Conservation (phyloP, 2,113 vertebrate genomes). For the Benitochromis conjunctus region DNA sequence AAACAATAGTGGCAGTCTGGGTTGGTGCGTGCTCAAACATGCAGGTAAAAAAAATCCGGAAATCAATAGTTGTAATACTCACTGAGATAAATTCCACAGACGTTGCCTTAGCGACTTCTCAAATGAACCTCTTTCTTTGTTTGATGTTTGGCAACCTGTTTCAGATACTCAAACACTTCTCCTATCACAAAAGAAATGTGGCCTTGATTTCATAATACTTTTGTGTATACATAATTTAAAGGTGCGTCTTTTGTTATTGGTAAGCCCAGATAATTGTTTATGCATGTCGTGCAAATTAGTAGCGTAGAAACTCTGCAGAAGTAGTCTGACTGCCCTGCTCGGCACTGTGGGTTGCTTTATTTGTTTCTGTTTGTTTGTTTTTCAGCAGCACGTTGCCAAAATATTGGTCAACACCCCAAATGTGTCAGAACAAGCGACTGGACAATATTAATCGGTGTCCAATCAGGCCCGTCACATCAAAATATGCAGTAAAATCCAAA, state of each 20-base stretch:
- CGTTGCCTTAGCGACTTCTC: fast-evolving
- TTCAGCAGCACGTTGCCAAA: no score
- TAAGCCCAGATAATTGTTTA: background rate
- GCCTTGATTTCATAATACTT: background rate
- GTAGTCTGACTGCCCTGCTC: fast-evolving
- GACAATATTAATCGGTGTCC: no score
- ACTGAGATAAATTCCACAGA: background rate
- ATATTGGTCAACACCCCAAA: no score
- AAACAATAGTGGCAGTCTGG: background rate
- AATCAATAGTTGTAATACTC: background rate
- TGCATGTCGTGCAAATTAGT: background rate
- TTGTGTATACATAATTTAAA: background rate
- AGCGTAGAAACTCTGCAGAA: background rate
- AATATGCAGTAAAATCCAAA: no score
- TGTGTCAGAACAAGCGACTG: no score
- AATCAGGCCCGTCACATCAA: no score
- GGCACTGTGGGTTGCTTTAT: background rate
- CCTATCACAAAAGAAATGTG: background rate
- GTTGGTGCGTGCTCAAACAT: background rate
- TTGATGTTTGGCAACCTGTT: background rate
- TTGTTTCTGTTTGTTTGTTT: background rate
- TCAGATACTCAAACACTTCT: background rate
- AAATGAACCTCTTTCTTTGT: background rate
- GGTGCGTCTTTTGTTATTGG: background rate
- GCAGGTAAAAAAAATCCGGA: fast-evolving